These are phyloP conservation scores for Leuctra nigra DNA, from an alignment of 2,888 invertebrate species.

Conservation along the genomic window DNA sequence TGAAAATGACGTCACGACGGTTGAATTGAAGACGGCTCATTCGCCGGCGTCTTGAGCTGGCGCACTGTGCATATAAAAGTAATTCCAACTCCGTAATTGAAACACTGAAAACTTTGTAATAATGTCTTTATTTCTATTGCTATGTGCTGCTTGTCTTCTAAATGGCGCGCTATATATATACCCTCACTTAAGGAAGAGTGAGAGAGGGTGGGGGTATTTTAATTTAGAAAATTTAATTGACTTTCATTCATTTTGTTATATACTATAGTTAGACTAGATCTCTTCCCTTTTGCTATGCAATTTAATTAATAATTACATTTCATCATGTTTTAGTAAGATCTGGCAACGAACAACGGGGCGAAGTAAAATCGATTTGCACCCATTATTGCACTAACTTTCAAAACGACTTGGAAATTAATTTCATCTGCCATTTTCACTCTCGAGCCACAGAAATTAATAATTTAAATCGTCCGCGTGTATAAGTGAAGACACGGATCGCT, in stretches of 20 bases:
- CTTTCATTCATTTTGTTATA: constrained; percentile 24
- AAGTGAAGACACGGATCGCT: background rate
- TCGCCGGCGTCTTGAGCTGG: too few relatives aligned
- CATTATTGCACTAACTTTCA: constrained; percentile 11
- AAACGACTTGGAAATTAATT: constrained; percentile 3
- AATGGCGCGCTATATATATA: constrained; percentile 17
- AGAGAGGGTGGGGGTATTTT: constrained; percentile 27
- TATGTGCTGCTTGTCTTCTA: constrained; percentile 15
- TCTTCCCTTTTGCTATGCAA: constrained; percentile 19
- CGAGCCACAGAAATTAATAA: constrained; percentile 3
- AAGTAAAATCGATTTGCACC: constrained; percentile 10
- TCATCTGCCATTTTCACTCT: constrained; percentile 9
- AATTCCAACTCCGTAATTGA: constrained; percentile 45
- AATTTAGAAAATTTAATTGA: constrained; percentile 30
- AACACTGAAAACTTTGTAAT: constrained; percentile 32
- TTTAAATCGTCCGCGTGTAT: background rate
- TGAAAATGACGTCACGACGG: too few relatives aligned
- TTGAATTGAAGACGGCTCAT: too few relatives aligned
- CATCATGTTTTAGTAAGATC: constrained; percentile 18
- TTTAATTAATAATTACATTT: constrained; percentile 29
- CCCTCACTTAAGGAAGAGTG: constrained; percentile 1
- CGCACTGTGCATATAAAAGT: constrained; percentile 37
- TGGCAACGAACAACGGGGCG: background rate
- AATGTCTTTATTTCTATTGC: constrained; percentile 26
- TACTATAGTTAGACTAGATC: constrained; percentile 12